Percentiles rank a stretch among this genome's conserved stretches.
phyloP scores from a whole-genome alignment of 1,140 invertebrate species.

The Hormaphis cornu region DNA sequence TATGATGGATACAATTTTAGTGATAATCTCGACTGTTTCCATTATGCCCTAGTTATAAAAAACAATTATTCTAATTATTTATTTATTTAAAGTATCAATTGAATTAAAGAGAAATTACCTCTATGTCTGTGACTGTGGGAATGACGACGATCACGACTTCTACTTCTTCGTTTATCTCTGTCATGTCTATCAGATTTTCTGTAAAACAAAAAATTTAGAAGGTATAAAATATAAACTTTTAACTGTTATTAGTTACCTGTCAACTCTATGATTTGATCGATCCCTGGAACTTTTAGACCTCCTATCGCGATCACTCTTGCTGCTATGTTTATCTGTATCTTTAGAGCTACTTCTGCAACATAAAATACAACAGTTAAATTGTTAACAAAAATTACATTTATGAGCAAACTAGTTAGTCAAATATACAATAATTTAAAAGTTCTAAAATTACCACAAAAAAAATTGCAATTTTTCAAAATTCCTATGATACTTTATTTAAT shows the following conservation, averaged over 20 bases:
- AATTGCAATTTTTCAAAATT: no score
- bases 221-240: no score
- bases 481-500: no score
- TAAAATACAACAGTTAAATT: not conserved
- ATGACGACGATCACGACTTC: not conserved
- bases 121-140: constrained; percentile 14
- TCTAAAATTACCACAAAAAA: no score
- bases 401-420: not conserved
- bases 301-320: constrained; percentile 7
- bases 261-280: not conserved
- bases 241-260: constrained; percentile 19
- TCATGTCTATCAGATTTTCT: constrained; percentile 20
- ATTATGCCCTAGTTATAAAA: not conserved
- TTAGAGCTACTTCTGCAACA: constrained; percentile 4
- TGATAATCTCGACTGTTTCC: constrained; percentile 2
- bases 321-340: constrained; percentile 14
- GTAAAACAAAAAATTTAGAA: not conserved
- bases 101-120: not conserved
- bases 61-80: no score
- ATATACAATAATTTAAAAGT: not conserved
- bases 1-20: not conserved
- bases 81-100: not conserved
- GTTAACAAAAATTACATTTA: not conserved
- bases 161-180: constrained; percentile 10
- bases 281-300: constrained; percentile 17